These are phyloP conservation scores for Corythucha ciliata DNA, from an alignment of 2,888 invertebrate genomes.

Conservation along the genomic window DNA sequence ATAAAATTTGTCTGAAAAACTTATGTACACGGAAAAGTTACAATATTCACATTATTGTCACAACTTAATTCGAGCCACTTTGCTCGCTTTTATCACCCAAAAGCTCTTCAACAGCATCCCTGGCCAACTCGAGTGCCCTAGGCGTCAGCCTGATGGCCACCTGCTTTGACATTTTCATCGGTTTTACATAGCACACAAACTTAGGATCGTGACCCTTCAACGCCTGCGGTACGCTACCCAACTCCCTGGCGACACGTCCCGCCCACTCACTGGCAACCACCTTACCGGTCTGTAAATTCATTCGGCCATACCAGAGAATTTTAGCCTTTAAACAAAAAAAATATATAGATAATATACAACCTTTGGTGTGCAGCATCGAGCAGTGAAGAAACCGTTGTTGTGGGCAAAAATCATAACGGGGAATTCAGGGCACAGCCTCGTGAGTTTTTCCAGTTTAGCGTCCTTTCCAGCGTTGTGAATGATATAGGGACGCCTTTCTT, in stretches of 20 bases:
- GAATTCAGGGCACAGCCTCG: constrained; percentile 46
- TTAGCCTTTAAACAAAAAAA: background rate
- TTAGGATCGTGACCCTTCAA: constrained; percentile 51
- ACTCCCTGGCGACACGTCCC: constrained; percentile 48
- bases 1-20: too few relatives aligned
- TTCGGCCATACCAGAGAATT: background rate
- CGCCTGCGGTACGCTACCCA: constrained; percentile 47
- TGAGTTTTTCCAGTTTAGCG: constrained; percentile 49
- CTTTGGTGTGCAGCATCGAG: constrained; percentile 59
- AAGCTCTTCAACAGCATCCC: too few relatives aligned
- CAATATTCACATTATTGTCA: too few relatives aligned
- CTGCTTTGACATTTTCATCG: constrained; percentile 42
- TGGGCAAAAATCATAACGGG: constrained; percentile 60
- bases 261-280: constrained; percentile 67
- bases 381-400: constrained; percentile 55
- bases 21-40: too few relatives aligned
- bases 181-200: constrained; percentile 57
- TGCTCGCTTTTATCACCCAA: too few relatives aligned
- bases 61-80: too few relatives aligned
- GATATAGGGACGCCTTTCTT: constrained; percentile 13
- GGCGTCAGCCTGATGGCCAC: too few relatives aligned
- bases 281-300: constrained; percentile 44
- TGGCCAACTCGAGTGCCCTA: too few relatives aligned
- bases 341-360: constrained; percentile 42
- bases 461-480: constrained; percentile 26